These are phyloP conservation scores for Bothrops jararaca DNA, from an alignment of 2,113 vertebrate genomes.

Conservation along the genomic window DNA sequence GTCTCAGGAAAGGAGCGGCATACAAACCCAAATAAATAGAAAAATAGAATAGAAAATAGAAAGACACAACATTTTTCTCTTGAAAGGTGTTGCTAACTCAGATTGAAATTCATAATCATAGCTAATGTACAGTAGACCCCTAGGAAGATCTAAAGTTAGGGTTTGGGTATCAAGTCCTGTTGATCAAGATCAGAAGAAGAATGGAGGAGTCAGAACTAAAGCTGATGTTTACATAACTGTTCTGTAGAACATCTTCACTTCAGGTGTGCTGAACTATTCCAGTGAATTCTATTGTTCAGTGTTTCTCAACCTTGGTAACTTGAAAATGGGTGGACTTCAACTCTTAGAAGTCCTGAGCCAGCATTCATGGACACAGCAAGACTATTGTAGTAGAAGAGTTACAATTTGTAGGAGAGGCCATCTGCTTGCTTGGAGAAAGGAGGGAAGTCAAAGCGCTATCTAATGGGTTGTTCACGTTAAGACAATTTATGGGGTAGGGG, in stretches of 20 bases:
- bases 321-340: neutral
- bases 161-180: no score
- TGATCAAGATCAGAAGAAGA: neutral
- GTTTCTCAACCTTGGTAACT: neutral
- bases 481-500: neutral
- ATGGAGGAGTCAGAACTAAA: neutral
- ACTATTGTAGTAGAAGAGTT: neutral
- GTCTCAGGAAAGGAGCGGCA: no score
- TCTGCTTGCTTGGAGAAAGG: neutral
- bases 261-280: neutral
- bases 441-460: neutral
- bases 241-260: neutral
- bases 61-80: no score
- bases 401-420: neutral
- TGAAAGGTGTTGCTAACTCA: neutral
- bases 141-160: neutral
- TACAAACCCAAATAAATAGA: no score
- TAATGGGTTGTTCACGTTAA: neutral
- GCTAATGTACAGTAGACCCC: neutral
- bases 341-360: neutral
- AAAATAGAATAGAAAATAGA: no score
- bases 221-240: neutral
- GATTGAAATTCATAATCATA: neutral
- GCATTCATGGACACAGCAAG: no score
- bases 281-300: neutral